Base-by-base conservation (phyloP, 2,888 invertebrate species). In the Lissonota sp. region DNA sequence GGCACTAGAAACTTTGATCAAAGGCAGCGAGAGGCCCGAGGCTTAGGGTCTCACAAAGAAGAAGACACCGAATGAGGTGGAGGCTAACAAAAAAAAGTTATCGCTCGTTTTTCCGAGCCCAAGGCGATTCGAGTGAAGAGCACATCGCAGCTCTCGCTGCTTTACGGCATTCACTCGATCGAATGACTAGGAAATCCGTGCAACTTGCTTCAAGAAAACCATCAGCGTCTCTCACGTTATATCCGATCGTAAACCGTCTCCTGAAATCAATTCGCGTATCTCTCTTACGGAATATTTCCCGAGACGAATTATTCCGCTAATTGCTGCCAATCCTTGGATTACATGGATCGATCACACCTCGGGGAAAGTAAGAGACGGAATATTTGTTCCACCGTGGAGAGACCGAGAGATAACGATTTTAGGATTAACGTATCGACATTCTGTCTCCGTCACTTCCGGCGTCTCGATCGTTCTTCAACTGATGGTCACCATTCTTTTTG, bases 291-390 rank as follows among this genome's bases (percentile, higher is more conserved):
- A n/a, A 6, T n/a, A 72, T 67, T 57, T 37, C 7, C 10, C 55
- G 63, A 82, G 69, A 79, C 74, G 57, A 82, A 83, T 84, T 76
- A 74, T 80, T 80, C 79, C 76, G 63, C 79, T 84, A 82, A 83
- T 84, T 80, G 80, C 77, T 80, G 82, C 80, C 74, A 81, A 84
- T 82, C 71, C 69, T 82, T 60, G 71, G 79, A 82, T 84, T 74
- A 84, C 66, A 62, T 39, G 39, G 49, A 49, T 53, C 73, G 84
- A 75, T 76, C 80, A 76, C 60, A 26, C 26, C 26, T 26, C 44
- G 57, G 64, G 49, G 14, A 12, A 53, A 62, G 26, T 10, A 55
- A 12, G 46, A 51, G 58, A 58, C 62, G 49, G 58, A 57, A 72
- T 72, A 74, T 74, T 75, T 51, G 67, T 79, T 12, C 57, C 75